Evolutionary conservation across 2,797 vertebrate species (phyloP).

Genomic region (Melanotaenia maccullochi): DNA sequence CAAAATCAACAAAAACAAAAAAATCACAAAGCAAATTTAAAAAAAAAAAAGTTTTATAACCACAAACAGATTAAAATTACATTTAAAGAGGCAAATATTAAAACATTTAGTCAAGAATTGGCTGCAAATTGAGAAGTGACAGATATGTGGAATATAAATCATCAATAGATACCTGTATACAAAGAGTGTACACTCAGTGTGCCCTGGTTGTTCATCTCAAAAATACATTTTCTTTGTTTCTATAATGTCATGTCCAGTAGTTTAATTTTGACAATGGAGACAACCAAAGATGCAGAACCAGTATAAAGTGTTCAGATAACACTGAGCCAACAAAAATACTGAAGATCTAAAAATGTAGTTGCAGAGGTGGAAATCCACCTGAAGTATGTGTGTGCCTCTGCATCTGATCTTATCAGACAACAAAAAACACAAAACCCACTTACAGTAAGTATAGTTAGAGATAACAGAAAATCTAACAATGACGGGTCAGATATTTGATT

Average conservation of each 20-base stretch:
- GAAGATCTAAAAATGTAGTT: conserved; percentile 49
- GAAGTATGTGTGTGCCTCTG: conserved; percentile 40
- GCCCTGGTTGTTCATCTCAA: background rate
- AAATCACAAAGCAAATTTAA: background rate
- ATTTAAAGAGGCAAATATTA: too few species aligned
- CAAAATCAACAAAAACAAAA: background rate
- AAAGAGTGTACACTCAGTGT: background rate
- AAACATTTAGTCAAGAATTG: too few species aligned
- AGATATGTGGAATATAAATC: background rate
- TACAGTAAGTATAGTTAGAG: conserved; percentile 1
- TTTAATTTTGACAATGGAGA: conserved; percentile 16
- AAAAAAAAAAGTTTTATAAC: background rate
- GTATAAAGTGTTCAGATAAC: conserved; percentile 10
- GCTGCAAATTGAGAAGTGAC: too few species aligned
- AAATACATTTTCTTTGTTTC: too few species aligned
- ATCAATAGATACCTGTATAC: too few species aligned
- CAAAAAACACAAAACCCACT: conserved; percentile 35
- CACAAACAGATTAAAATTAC: background rate
- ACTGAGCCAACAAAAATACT: conserved; percentile 39
- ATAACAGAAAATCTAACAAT: background rate
- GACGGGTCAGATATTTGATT: conserved; percentile 6
- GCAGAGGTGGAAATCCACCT: conserved; percentile 48
- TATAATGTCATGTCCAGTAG: background rate
- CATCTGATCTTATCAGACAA: conserved; percentile 34
- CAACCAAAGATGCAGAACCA: conserved; percentile 7